phyloP scores from a whole-genome alignment of 2,797 vertebrate species.

The Glossophaga mutica region DNA sequence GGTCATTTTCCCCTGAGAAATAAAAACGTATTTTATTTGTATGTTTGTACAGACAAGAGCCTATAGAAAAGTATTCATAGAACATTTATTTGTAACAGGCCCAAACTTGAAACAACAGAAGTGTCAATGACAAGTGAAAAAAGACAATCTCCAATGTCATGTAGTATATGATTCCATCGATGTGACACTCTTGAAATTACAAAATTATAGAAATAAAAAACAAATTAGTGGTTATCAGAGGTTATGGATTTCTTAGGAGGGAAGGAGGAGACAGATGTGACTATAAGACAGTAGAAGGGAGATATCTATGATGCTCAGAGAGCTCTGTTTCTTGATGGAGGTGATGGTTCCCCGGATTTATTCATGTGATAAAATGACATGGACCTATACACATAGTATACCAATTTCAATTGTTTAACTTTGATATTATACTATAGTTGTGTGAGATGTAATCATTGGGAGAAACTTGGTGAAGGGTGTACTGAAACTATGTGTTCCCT shows the following conservation, averaged over 20 bases:
- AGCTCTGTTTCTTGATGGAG: no score
- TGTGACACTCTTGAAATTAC: not conserved
- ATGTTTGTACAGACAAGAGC: not conserved
- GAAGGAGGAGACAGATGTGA: not conserved
- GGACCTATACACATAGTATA: no score
- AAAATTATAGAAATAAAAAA: not conserved
- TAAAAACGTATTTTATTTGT: not conserved
- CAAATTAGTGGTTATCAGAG: not conserved
- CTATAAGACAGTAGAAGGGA: no score
- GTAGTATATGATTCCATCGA: not conserved
- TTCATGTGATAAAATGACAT: no score
- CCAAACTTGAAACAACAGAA: not conserved
- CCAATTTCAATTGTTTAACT: no score
- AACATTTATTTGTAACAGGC: not conserved
- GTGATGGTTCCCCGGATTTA: no score
- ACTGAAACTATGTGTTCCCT: no score
- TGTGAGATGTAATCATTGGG: no score
- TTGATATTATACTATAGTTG: no score
- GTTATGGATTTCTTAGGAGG: not conserved
- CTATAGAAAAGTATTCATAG: not conserved
- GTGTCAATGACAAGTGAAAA: not conserved
- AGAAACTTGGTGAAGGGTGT: no score
- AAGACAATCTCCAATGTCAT: not conserved
- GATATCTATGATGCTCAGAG: no score
- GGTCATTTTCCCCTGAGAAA: not conserved